Base-by-base conservation (phyloP, 2,113 vertebrate genomes). In the Amblyopsis rosae region DNA sequence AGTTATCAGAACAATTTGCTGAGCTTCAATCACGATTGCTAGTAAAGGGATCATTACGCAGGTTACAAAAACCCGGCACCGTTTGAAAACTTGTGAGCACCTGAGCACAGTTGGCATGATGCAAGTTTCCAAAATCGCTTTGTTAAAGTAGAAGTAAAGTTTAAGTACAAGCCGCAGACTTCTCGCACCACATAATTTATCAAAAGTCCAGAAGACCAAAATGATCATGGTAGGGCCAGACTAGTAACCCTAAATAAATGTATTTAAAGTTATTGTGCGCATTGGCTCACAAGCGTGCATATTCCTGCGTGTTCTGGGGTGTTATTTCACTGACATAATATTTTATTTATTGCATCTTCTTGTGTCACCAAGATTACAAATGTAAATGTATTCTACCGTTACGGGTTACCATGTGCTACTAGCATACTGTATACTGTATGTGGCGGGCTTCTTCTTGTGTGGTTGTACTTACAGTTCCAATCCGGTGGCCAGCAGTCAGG, bases 401-500 rank as follows among this genome's bases (percentile, higher is more conserved):
- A 67, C 63, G 64, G 0, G 58, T 80, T 57, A 41, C 5, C 4
- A 13, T 53, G 51, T 53, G 51, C n/a, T 12, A 19, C 19, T 19
- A 19, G 19, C 26, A 26, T 26, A 26, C 26, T 53, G 51, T 13
- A n/a, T 53, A n/a, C n/a, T 26, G 26, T 26, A n/a, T 53, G 51
- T 12, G 35, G 51, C 15, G 51, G 9, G 26, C 33, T 6, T 4
- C 17, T 16, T 56, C 0, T 62, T 65, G 35, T 26, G 16, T 4
- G 49, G 5, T 58, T 9, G 0, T 12, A 89, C 94, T 80, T 91
- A 98, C 96, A 0, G 87, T 91, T 85, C 96, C 97, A 15, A 98
- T 94, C 5, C 70, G 87, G 77, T 98, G 97, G 19, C 97, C 96
- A 0, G 92, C 68, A 0, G 90, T 89, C 69, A 98, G 90, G 7